These are phyloP conservation scores for Brachyopa scutellaris DNA, from an alignment of 2,888 invertebrate genomes.

Conservation along the genomic window DNA sequence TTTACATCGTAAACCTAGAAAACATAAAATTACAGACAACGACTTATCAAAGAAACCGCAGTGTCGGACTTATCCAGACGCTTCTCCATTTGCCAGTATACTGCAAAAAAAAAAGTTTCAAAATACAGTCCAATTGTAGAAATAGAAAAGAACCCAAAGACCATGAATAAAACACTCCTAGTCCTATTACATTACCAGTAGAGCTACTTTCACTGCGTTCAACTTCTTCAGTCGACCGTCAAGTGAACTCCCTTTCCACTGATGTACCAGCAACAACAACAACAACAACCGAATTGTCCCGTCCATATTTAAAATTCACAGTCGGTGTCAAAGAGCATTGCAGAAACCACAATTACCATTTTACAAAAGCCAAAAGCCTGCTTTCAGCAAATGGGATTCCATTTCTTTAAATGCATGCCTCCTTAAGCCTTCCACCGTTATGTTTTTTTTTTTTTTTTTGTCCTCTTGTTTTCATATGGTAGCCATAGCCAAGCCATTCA, in stretches of 20 bases:
- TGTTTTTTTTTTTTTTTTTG: conserved; percentile 1
- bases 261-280: conserved; percentile 13
- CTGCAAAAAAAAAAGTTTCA: too few species aligned
- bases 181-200: background rate
- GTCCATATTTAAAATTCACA: conserved; percentile 65
- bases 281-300: conserved; percentile 7
- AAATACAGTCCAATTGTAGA: too few species aligned
- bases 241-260: conserved; percentile 9
- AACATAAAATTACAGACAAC: too few species aligned
- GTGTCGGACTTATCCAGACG: too few species aligned
- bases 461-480: background rate
- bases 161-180: too few species aligned
- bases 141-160: too few species aligned
- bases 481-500: conserved; percentile 38
- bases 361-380: conserved; percentile 70
- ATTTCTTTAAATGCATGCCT: conserved; percentile 53
- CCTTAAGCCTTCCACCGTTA: conserved; percentile 29
- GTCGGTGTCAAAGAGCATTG: conserved; percentile 70
- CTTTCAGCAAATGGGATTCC: conserved; percentile 62
- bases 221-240: too few species aligned
- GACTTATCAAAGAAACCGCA: too few species aligned
- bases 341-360: conserved; percentile 72
- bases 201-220: background rate
- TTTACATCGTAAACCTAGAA: too few species aligned
- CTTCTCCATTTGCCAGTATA: too few species aligned